Conservation (phyloP, 92 coral and sea anemone genomes). For the Micromussa lordhowensis region DNA sequence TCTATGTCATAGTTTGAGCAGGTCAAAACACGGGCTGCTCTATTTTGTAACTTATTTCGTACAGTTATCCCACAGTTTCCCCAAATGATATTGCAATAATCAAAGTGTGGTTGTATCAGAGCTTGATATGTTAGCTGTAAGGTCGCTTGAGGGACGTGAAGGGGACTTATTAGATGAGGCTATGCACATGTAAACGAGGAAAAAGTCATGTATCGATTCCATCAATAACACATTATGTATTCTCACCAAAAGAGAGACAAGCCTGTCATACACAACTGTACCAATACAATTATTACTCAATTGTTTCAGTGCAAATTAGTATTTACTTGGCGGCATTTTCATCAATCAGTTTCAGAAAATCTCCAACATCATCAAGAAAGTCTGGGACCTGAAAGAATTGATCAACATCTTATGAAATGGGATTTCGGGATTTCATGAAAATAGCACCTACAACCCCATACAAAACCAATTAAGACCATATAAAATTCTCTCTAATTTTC, state of each 20-base stretch:
- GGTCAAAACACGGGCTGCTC: too few species aligned
- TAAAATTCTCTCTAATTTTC: background rate
- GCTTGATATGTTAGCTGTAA: too few species aligned
- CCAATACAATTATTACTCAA: background rate
- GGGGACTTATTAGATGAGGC: too few species aligned
- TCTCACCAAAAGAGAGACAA: background rate
- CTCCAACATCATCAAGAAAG: conserved; percentile 51
- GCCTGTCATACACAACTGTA: background rate
- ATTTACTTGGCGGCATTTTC: conserved; percentile 86
- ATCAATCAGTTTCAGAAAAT: conserved; percentile 64
- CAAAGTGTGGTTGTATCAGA: too few species aligned
- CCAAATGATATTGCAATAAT: too few species aligned
- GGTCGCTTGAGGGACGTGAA: too few species aligned
- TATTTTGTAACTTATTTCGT: too few species aligned
- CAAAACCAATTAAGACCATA: background rate
- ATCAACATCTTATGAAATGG: background rate
- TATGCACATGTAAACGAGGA: too few species aligned
- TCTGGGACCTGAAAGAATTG: conserved; percentile 68
- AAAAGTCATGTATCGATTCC: too few species aligned
- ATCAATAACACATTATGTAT: background rate
- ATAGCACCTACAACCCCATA: background rate
- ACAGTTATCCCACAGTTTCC: too few species aligned
- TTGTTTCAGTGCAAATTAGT: too few species aligned
- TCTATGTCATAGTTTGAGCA: too few species aligned
- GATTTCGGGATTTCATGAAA: background rate